Conservation (phyloP, 2,888 invertebrate species). For the Agrotis puta region DNA sequence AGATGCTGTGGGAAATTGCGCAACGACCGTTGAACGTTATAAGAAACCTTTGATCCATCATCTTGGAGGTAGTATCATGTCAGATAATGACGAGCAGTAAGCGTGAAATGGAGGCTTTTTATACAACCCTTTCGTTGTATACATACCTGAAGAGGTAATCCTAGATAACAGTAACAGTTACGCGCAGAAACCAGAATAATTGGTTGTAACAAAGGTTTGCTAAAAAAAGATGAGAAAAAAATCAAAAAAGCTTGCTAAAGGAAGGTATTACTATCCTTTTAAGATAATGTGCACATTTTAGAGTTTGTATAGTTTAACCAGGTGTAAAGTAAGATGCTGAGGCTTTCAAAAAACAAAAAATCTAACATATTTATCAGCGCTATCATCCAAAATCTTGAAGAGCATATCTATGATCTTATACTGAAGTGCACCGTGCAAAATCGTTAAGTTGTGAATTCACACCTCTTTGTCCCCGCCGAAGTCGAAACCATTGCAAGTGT, state of each 20-base stretch:
- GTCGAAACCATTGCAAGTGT: slow-evolving; percentile 71
- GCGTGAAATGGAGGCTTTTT: slow-evolving; percentile 73
- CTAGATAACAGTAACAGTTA: slow-evolving; percentile 71
- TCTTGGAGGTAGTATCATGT: slow-evolving; percentile 78
- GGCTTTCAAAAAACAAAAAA: background rate
- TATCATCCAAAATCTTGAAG: slow-evolving; percentile 64
- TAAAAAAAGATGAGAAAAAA: slow-evolving; percentile 6
- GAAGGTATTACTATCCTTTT: background rate
- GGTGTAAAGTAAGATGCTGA: background rate
- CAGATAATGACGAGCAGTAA: slow-evolving; percentile 72
- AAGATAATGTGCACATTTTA: background rate
- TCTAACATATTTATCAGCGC: slow-evolving; percentile 29
- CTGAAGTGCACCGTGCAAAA: slow-evolving; percentile 67
- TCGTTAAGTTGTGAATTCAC: slow-evolving; percentile 82
- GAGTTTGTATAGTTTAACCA: background rate
- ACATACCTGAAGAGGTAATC: slow-evolving; percentile 72
- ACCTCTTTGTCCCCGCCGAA: slow-evolving; percentile 80
- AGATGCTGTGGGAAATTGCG: slow-evolving; percentile 89
- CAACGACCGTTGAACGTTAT: slow-evolving; percentile 82
- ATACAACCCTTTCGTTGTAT: slow-evolving; percentile 80
- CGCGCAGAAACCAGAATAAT: slow-evolving; percentile 63
- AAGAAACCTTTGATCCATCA: slow-evolving; percentile 78
- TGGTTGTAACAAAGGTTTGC: slow-evolving; percentile 6
- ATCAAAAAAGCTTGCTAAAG: slow-evolving; percentile 3
- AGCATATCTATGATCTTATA: slow-evolving; percentile 70